Conservation (phyloP, 2,888 invertebrate species). For the Sphecodes monilicornis region DNA sequence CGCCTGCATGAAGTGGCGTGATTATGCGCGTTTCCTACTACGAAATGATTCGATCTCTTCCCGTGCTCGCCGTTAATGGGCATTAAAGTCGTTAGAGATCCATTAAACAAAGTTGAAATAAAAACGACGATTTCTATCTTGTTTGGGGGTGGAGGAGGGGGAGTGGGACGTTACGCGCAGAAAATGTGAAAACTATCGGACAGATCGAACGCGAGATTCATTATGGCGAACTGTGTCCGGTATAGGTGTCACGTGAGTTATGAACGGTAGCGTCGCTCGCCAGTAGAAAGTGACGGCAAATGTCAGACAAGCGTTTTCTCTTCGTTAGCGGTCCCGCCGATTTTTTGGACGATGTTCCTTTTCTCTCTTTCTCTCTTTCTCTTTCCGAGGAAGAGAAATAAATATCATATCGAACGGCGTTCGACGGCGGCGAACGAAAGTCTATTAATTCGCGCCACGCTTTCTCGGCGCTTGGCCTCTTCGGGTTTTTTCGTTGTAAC, state of each 20-base stretch:
- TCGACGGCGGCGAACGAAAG: slow-evolving; percentile 15
- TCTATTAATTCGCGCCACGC: slow-evolving; percentile 24
- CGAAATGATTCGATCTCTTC: not conserved
- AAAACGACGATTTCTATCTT: slow-evolving; percentile 3
- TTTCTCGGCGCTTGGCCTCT: slow-evolving; percentile 22
- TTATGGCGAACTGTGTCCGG: not conserved
- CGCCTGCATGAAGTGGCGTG: not conserved
- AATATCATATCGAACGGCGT: not conserved
- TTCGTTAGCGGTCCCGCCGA: not conserved
- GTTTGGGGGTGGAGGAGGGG: not conserved
- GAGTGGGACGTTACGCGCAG: not conserved
- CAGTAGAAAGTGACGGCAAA: slow-evolving; percentile 40
- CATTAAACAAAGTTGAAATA: not conserved
- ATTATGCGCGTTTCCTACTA: not conserved
- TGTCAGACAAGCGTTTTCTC: slow-evolving; percentile 29
- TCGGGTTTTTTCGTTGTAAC: slow-evolving; percentile 48
- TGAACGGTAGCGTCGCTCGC: not conserved
- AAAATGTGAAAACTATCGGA: slow-evolving; percentile 3
- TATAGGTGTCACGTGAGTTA: slow-evolving; percentile 11
- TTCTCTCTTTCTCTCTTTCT: not conserved
- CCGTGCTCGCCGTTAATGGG: not conserved
- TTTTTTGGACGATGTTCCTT: not conserved
- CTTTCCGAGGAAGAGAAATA: not conserved
- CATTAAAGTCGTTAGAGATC: not conserved
- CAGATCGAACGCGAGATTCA: slow-evolving; percentile 1